Evolutionary conservation across 2,888 invertebrate genomes (phyloP).

Genomic region (Eupeodes latifasciatus): DNA sequence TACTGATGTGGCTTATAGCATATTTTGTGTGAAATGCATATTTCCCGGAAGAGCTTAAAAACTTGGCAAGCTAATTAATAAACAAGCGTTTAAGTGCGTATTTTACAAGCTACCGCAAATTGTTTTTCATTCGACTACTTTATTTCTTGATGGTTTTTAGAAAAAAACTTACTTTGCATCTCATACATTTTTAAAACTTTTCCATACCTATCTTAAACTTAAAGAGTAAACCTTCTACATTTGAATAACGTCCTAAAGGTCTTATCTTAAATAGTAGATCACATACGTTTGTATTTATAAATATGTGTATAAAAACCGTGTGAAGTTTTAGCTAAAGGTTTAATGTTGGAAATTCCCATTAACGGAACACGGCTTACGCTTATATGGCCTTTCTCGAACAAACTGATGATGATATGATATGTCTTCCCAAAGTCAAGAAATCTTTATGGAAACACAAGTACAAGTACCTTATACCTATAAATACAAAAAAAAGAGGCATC

Average conservation of each 20-base stretch:
- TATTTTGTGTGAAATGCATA: no score
- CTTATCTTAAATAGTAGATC: background rate
- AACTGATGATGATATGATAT: background rate
- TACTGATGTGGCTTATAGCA: no score
- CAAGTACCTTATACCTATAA: slow-evolving; percentile 1
- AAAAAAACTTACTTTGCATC: slow-evolving; percentile 37
- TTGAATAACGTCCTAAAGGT: slow-evolving; percentile 36
- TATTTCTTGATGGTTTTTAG: background rate
- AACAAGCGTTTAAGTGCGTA: background rate
- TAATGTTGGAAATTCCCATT: slow-evolving; percentile 62
- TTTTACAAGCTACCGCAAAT: slow-evolving; percentile 10
- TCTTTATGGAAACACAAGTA: slow-evolving; percentile 30
- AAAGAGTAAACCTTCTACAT: slow-evolving; percentile 18
- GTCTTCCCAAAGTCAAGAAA: slow-evolving; percentile 48
- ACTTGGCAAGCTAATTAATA: background rate
- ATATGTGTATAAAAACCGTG: slow-evolving; percentile 13
- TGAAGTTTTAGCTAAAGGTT: slow-evolving; percentile 34
- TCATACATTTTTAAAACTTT: slow-evolving; percentile 57
- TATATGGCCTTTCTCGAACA: slow-evolving; percentile 9
- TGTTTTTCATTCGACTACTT: background rate
- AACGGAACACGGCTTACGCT: slow-evolving; percentile 34
- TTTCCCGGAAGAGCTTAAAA: no score
- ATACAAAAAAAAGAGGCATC: slow-evolving; percentile 14
- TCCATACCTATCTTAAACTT: background rate
- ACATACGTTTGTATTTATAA: background rate